Percentiles rank a stretch among this genome's conserved stretches.
phyloP scores from a whole-genome alignment of 2,797 vertebrate species.

The Pangasius macronema region DNA sequence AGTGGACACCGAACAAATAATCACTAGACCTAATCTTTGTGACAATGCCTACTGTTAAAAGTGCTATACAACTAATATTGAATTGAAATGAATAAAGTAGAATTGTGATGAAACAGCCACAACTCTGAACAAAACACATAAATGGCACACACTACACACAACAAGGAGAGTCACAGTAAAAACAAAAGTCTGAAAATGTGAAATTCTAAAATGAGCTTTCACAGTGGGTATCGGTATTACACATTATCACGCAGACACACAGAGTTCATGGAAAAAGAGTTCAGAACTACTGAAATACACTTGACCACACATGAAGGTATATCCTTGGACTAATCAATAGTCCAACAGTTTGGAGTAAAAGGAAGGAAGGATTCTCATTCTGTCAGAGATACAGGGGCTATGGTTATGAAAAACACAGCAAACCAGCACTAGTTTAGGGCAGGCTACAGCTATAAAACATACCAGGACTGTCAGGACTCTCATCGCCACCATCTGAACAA shows the following conservation, averaged over 20 bases:
- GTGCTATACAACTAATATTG: background rate
- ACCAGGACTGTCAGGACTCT: conserved; percentile 78
- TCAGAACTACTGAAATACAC: conserved; percentile 20
- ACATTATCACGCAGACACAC: background rate
- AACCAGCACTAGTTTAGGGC: conserved; percentile 65
- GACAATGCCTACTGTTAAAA: background rate
- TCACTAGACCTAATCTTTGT: no score
- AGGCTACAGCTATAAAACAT: conserved; percentile 64
- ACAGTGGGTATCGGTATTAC: background rate
- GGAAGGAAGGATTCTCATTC: conserved; percentile 27
- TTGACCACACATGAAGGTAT: conserved; percentile 8
- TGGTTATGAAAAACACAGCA: conserved; percentile 56
- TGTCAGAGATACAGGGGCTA: conserved; percentile 50
- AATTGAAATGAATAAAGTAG: background rate
- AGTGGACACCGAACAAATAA: no score
- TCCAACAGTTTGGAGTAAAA: conserved; percentile 25
- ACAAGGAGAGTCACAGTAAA: conserved; percentile 1
- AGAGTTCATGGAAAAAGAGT: background rate
- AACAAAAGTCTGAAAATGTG: background rate
- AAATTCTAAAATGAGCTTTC: background rate
- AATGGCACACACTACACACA: background rate
- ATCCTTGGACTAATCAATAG: conserved; percentile 25
- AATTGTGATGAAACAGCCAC: background rate
- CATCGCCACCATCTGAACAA: conserved; percentile 68
- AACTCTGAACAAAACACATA: background rate